Evolutionary conservation across 2,888 invertebrate genomes (phyloP).

Genomic region (Acronicta psi): DNA sequence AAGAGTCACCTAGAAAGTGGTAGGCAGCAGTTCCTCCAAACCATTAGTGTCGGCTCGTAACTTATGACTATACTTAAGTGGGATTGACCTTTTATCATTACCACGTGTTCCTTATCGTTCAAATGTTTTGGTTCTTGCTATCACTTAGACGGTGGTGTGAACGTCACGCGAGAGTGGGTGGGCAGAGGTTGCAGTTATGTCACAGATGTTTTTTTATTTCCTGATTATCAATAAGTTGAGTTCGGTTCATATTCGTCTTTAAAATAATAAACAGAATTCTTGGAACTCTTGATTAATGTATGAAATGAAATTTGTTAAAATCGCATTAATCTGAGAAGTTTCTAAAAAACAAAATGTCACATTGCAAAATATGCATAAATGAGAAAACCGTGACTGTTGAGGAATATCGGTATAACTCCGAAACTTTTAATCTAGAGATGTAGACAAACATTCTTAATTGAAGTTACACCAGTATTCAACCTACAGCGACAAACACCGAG

Average conservation of each 20-base stretch:
- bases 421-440: slow-evolving; percentile 19
- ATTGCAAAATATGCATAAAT: no score
- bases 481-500: slow-evolving; percentile 29
- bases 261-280: no score
- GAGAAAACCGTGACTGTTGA: not conserved
- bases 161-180: slow-evolving; percentile 8
- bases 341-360: no score
- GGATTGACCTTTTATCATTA: slow-evolving; percentile 39
- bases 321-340: no score
- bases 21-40: not conserved
- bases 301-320: no score
- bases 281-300: no score
- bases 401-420: not conserved
- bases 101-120: slow-evolving; percentile 33
- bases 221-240: not conserved
- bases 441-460: slow-evolving; percentile 29
- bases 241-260: no score
- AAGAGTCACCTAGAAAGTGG: not conserved
- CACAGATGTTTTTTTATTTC: not conserved
- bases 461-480: slow-evolving; percentile 18
- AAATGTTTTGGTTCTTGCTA: slow-evolving; percentile 19
- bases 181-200: slow-evolving; percentile 15
- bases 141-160: slow-evolving; percentile 11
- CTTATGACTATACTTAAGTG: slow-evolving; percentile 19
- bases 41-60: slow-evolving; percentile 4